Conservation (phyloP, 2,888 invertebrate genomes). For the Nemotelus nigrinus region DNA sequence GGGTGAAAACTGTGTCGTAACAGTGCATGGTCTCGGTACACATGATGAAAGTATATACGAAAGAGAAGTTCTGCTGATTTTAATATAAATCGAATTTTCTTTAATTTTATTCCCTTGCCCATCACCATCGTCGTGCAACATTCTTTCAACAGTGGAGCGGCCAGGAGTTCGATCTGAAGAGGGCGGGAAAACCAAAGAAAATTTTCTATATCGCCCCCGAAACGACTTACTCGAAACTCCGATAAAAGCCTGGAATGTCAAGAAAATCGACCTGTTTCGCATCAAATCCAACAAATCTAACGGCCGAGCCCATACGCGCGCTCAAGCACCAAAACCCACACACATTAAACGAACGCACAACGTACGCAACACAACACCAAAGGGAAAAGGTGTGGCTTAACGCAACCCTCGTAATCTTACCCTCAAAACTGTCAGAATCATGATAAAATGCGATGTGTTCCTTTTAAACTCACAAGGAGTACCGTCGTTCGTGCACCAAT, state of each 20-base stretch:
- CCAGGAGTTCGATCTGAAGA: background rate
- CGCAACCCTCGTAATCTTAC: slow-evolving; percentile 47
- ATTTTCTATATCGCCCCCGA: slow-evolving; percentile 44
- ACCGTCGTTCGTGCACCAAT: background rate
- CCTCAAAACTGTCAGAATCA: slow-evolving; percentile 48
- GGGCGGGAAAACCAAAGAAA: slow-evolving; percentile 34
- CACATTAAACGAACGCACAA: slow-evolving; percentile 24
- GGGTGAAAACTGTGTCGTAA: slow-evolving; percentile 1
- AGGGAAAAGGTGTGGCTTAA: slow-evolving; percentile 51
- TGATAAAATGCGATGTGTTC: slow-evolving; percentile 43
- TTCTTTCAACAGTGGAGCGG: slow-evolving; percentile 4
- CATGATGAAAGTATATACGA: slow-evolving; percentile 2
- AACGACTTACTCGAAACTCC: slow-evolving; percentile 49
- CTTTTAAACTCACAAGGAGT: slow-evolving; percentile 28
- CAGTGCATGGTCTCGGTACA: slow-evolving; percentile 24
- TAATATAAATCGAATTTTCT: slow-evolving; percentile 52
- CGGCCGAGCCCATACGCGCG: slow-evolving; percentile 24
- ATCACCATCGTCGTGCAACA: slow-evolving; percentile 45
- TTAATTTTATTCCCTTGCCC: slow-evolving; percentile 51
- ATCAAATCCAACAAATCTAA: background rate
- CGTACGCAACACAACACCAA: slow-evolving; percentile 36
- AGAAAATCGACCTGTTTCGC: slow-evolving; percentile 38
- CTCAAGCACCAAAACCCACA: slow-evolving; percentile 43
- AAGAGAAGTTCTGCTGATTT: slow-evolving; percentile 49
- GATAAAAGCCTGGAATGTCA: slow-evolving; percentile 44